phyloP scores from a whole-genome alignment of 2,888 invertebrate genomes.

The Onthophagus sagittarius region DNA sequence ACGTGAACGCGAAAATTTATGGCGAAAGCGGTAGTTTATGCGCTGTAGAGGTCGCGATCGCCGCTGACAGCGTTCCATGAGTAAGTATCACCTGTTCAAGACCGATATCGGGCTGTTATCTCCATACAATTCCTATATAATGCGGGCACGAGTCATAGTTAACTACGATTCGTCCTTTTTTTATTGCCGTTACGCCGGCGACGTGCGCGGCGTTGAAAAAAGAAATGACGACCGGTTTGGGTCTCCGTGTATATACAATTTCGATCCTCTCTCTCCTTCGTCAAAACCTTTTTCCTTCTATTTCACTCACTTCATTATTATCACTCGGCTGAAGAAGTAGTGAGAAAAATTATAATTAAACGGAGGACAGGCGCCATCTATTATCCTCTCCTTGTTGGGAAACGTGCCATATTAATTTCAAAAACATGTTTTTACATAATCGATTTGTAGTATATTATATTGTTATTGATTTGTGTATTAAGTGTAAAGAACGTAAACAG shows the following conservation, averaged over 20 bases:
- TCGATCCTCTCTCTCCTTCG: not conserved
- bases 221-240: slow-evolving; percentile 3
- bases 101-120: slow-evolving; percentile 19
- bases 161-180: slow-evolving; percentile 13
- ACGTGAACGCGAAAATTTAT: slow-evolving; percentile 4
- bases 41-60: slow-evolving; percentile 2
- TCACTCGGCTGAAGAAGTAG: not conserved
- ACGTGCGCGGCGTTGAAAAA: slow-evolving; percentile 1
- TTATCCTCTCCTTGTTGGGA: not conserved
- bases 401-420: not conserved
- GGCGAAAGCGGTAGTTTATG: slow-evolving; percentile 9
- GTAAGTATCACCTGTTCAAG: slow-evolving; percentile 18
- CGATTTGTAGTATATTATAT: too few species aligned
- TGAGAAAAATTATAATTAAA: not conserved
- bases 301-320: not conserved
- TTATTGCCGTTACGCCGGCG: slow-evolving; percentile 5
- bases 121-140: slow-evolving; percentile 24
- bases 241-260: not conserved
- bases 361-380: not conserved
- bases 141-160: slow-evolving; percentile 28
- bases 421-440: too few species aligned
- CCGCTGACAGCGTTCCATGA: slow-evolving; percentile 9
- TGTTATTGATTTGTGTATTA: too few species aligned
- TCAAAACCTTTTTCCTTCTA: not conserved
- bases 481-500: too few species aligned